Base-by-base conservation (phyloP, 2,797 vertebrate genomes). In the Crocidura indochinensis region DNA sequence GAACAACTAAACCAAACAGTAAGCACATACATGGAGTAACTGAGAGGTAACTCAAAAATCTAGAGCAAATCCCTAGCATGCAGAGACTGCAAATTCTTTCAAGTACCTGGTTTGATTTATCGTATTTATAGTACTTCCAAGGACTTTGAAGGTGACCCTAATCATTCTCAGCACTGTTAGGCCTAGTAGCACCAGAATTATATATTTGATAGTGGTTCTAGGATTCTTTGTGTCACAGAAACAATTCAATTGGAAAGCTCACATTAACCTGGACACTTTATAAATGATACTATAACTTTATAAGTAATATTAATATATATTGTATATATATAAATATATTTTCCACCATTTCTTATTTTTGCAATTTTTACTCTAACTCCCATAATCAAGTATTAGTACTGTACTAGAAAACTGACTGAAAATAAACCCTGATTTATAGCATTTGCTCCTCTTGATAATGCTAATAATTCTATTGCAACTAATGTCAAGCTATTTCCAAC, bases 261-360 rank as follows among this genome's bases (percentile, higher is more conserved):
- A 83, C 6, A 44, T 87, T 88, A 83, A 79, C 4, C 51, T 14
- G 12, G 27, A 0, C 4, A 77, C 47, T 75, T 91, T 88, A 77
- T 38, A 89, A 92, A 67, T 71, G 12, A 87, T 14, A 11, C 72
- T 47, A 87, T 38, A 3, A 77, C 47, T 75, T 91, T 88, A 77
- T 38, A 89, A 92, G 68, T 71, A 10, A 87, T 14, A 11, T 72
- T 47, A 87, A 38, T 38, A 38, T 38, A 38, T 38, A 51, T 51
- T 2, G 73, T 15, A 8, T 3, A 3, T 26, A 26, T 47, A 31
- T 86, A 31, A 51, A 79, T 4, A 8, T 46, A 51, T 19, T 44
- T 86, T 15, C 22, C 4, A 7, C 10, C 76, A 15, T 76, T 77
- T 83, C 2, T 78, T 19, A 11, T 44, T 67, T 22, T 71, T 26